Percentiles rank a stretch among this genome's conserved stretches.
phyloP scores from a whole-genome alignment of 2,797 vertebrate species.

The Brachymystax lenok region DNA sequence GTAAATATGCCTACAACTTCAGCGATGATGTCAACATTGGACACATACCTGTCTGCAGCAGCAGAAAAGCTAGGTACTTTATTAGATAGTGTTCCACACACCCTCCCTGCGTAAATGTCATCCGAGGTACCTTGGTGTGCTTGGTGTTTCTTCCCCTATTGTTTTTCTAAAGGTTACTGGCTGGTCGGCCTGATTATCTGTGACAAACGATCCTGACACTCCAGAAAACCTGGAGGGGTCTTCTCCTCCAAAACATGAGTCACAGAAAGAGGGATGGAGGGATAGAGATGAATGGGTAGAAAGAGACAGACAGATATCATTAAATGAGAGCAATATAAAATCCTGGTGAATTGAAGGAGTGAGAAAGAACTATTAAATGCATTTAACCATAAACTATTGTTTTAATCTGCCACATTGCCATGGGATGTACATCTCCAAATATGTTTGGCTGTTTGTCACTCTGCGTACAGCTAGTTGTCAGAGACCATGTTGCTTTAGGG shows the following conservation, averaged over 20 bases:
- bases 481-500: too few species aligned
- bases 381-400: neutral
- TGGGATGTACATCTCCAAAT: neutral
- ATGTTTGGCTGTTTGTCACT: too few species aligned
- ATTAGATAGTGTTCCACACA: neutral
- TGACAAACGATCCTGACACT: constrained; percentile 54
- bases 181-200: constrained; percentile 64
- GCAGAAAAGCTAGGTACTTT: constrained; percentile 32
- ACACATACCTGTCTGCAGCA: neutral
- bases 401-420: neutral
- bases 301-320: constrained; percentile 13
- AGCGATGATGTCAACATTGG: neutral
- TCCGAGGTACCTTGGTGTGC: constrained; percentile 25
- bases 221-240: constrained; percentile 39
- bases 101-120: constrained; percentile 56
- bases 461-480: too few species aligned
- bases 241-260: constrained; percentile 47
- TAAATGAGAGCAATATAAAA: constrained; percentile 15
- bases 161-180: constrained; percentile 54
- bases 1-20: neutral
- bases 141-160: constrained; percentile 32
- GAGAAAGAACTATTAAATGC: neutral
- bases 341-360: constrained; percentile 5
- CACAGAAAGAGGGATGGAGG: constrained; percentile 10
- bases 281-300: constrained; percentile 7